Evolutionary conservation across 2,797 vertebrate species (phyloP).

Genomic region (Pantherophis alleghaniensis): DNA sequence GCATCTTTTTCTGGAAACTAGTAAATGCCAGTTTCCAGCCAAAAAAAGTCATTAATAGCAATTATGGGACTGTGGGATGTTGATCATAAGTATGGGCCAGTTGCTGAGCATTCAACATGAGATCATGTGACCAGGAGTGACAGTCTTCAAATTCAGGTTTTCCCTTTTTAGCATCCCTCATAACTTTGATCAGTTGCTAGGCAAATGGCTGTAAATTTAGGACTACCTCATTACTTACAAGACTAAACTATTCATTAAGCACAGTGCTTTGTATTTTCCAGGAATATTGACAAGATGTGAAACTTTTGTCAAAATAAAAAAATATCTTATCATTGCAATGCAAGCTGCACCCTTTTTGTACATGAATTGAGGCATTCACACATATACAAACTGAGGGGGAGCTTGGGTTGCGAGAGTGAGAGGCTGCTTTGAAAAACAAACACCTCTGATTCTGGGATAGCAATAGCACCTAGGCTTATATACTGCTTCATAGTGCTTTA

Average conservation of each 20-base stretch:
- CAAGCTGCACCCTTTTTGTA: background rate
- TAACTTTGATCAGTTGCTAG: background rate
- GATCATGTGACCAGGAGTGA: background rate
- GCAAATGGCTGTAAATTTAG: background rate
- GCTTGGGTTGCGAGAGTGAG: background rate
- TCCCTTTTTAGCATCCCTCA: too few species aligned
- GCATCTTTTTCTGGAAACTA: background rate
- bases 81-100: background rate
- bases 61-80: background rate
- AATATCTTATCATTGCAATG: background rate
- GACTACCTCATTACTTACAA: background rate
- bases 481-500: background rate
- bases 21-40: background rate
- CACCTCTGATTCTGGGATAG: background rate
- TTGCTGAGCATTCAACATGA: background rate
- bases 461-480: background rate
- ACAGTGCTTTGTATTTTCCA: background rate
- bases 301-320: background rate
- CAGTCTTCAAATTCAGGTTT: background rate
- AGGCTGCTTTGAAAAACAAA: background rate
- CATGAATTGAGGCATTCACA: background rate
- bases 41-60: background rate
- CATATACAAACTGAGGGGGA: background rate
- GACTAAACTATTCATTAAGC: background rate
- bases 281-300: background rate